Base-by-base conservation (phyloP, 23 tunicate species). In the Halocynthia aurantium region DNA sequence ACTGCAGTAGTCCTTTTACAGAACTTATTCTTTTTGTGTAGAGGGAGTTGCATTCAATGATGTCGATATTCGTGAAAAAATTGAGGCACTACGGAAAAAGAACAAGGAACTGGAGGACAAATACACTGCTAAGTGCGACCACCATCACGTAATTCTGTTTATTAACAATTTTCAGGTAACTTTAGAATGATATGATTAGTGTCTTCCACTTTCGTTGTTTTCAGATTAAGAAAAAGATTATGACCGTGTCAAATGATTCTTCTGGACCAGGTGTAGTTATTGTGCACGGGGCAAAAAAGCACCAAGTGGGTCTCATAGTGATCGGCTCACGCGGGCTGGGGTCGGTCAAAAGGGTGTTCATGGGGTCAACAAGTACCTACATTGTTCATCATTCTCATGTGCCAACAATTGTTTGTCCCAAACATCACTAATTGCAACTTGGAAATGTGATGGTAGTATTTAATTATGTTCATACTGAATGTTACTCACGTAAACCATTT, bases 311-410 rank as follows among this genome's bases (percentile, higher is more conserved):
- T 49, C 56, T 74, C 64, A 74, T 74, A n/a, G 78, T 74, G 15
- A 54, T 74, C 60, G 78, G 78, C 9, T 52, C 62, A 8, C 78
- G 78, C 19, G 78, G 78, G 5, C 56, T 51, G 22, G 78, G 78
- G 56, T 22, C 78, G 20, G 18, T 74, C 9, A 74, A 50, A 18
- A 53, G 78, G 13, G 31, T 64, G 10, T 54, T 74, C 18, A 52
- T 74, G 56, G 78, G 78, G 55, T 74, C 78, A 2, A 54, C 56
- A 6, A 74, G 78, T 54, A 54, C 78, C 64, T 74, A 74, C 78
- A 64, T 74, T 8, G 56, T 74, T 12, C 78, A 74, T 54, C 78
- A 74, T 5, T 22, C 64, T 10, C 78, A 74, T 54, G 56, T 74
- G 12, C 78, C 78, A 54, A 21, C 78, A 8, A 22, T 74, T 8